Base-by-base conservation (phyloP, 2,797 vertebrate species). In the Tokudaia tokunoshimensis region DNA sequence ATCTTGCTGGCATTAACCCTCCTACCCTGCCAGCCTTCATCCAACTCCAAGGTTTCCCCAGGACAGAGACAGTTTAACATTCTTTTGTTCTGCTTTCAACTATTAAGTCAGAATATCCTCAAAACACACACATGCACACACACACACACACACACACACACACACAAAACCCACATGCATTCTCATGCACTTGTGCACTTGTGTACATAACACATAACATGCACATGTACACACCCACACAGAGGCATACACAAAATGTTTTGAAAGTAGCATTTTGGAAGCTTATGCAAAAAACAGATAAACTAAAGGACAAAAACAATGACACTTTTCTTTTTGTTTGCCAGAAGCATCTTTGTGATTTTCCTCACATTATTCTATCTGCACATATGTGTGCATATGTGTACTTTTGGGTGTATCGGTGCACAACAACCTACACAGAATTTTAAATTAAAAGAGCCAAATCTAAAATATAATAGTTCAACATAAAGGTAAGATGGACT, bases 1-100 rank as follows among this genome's bases (percentile, higher is more conserved):
- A 94, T 96, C 88, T 70, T 86, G n/a, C 94, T 94, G 94, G 87
- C 94, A 57, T 84, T 84, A 41, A 55, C 34, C n/a, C 82, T 89
- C 78, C 74, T 55, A 13, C 6, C 31, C 65, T 78, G 57, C 17
- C 65, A 74, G 91, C 37, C 81, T 92, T 94, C 74, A 79, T 96
- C 70, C 47, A 78, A 78, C 19, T 88, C 92, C 91, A 94, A 52
- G 76, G 84, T 96, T 92, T 94, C 89, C 44, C 78, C 47, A 70
- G 94, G 85, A 92, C 92, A 96, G n/a, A 37, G 57, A 79, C 11
- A 31, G 26, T 82, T 93, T 92, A 70, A 74, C 22, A 72, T 80
- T 75, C n/a, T 85, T 85, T 19, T 37, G 52, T 37, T 22, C 55
- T 67, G 5, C 13, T 84, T 93, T 94, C 26, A 76, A 34, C 22